These are phyloP conservation scores for Sitobion miscanthi DNA, from an alignment of 1,140 invertebrate species.

Conservation along the genomic window DNA sequence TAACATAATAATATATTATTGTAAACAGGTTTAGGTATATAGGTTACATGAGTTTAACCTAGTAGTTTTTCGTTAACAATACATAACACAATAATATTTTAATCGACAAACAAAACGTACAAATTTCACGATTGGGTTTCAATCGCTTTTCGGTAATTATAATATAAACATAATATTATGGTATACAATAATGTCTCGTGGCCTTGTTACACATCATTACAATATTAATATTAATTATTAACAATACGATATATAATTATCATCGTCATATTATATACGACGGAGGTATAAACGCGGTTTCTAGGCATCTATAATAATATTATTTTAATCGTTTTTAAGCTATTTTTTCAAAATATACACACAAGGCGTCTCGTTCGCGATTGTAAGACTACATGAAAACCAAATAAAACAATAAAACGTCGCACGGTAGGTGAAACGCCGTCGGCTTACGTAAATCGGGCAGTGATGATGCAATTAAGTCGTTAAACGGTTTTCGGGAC, in stretches of 20 bases:
- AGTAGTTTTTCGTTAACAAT: background rate
- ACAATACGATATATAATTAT: background rate
- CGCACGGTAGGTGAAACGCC: background rate
- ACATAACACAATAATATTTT: slow-evolving; percentile 11
- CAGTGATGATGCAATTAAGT: background rate
- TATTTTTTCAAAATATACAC: background rate
- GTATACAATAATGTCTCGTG: background rate
- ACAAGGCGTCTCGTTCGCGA: background rate
- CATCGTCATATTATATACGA: background rate
- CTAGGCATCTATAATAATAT: background rate
- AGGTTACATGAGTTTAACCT: background rate
- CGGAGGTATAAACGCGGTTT: background rate
- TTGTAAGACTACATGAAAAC: background rate
- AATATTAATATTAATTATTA: background rate
- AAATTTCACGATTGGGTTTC: background rate
- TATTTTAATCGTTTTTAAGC: background rate
- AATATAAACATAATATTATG: background rate
- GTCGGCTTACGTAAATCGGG: background rate
- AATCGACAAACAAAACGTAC: background rate
- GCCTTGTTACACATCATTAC: background rate
- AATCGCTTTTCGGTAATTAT: background rate
- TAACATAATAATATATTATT: slow-evolving; percentile 6
- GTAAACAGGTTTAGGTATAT: background rate
- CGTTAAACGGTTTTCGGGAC: background rate
- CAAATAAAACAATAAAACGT: background rate